phyloP scores from a whole-genome alignment of 2,797 vertebrate species.

The Lycodopsis pacificus region DNA sequence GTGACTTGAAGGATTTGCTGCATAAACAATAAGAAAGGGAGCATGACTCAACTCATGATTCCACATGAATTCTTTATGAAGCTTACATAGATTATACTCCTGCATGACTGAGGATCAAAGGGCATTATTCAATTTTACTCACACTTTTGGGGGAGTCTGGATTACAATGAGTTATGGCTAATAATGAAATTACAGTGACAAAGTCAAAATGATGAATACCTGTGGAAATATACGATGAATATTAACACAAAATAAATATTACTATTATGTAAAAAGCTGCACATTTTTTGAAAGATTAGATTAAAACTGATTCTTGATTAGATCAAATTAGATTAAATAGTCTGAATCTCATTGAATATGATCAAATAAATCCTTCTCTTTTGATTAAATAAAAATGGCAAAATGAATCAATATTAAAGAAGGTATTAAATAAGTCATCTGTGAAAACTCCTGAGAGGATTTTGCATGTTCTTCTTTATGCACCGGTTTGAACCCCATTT shows the following conservation, averaged over 20 bases:
- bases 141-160: neutral
- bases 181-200: constrained; percentile 20
- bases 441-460: neutral
- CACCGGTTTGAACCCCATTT: neutral
- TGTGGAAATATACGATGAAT: neutral
- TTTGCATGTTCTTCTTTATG: neutral
- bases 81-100: constrained; percentile 37
- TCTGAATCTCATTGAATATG: constrained; percentile 10
- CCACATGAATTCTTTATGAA: constrained; percentile 38
- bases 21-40: constrained; percentile 46
- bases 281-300: constrained; percentile 3
- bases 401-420: neutral
- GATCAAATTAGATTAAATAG: constrained; percentile 27
- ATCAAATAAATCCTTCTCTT: neutral
- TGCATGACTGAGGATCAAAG: constrained; percentile 26
- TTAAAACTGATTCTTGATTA: constrained; percentile 36
- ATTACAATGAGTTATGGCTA: constrained; percentile 4
- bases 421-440: neutral
- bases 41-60: constrained; percentile 46
- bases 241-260: constrained; percentile 3
- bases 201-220: constrained; percentile 33
- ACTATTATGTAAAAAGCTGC: neutral
- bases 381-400: constrained; percentile 28
- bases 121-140: constrained; percentile 22
- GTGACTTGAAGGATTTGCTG: constrained; percentile 51